phyloP scores from a whole-genome alignment of 2,113 vertebrate genomes.

The Sminthopsis crassicaudata region DNA sequence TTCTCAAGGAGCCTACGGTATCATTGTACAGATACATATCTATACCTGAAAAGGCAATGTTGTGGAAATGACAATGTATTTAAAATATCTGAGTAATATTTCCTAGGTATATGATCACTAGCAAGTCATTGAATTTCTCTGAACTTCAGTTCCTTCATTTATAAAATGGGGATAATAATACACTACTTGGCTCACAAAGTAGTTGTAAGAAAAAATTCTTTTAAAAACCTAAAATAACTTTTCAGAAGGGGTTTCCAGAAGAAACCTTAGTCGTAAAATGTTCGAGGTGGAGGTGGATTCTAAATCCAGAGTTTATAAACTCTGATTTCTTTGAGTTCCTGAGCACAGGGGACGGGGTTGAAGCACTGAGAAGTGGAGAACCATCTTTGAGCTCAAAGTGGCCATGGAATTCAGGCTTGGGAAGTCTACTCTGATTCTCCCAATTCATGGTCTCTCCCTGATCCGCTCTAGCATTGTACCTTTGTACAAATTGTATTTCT shows the following conservation, averaged over 20 bases:
- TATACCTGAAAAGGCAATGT: neutral
- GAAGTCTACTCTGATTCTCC: neutral
- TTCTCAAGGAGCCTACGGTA: neutral
- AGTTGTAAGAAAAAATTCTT: neutral
- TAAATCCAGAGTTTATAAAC: neutral
- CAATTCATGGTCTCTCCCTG: neutral
- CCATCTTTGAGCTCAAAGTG: neutral
- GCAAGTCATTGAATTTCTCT: neutral
- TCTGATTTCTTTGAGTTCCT: no score
- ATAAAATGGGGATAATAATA: neutral
- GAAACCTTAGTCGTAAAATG: neutral
- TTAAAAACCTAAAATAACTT: neutral
- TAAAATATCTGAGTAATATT: neutral
- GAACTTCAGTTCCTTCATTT: neutral
- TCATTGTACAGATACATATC: neutral
- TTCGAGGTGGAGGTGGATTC: neutral
- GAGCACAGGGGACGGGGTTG: neutral
- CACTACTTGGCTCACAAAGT: neutral
- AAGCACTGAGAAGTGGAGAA: neutral
- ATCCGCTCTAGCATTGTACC: neutral
- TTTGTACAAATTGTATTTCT: neutral
- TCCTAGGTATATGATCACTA: neutral
- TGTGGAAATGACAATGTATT: neutral
- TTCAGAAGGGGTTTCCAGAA: neutral
- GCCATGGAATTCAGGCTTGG: neutral